A percentile compares a stretch with the other conserved stretches of the same genome.
Conservation (phyloP, 2,888 invertebrate species). For the Agrilus mali region DNA sequence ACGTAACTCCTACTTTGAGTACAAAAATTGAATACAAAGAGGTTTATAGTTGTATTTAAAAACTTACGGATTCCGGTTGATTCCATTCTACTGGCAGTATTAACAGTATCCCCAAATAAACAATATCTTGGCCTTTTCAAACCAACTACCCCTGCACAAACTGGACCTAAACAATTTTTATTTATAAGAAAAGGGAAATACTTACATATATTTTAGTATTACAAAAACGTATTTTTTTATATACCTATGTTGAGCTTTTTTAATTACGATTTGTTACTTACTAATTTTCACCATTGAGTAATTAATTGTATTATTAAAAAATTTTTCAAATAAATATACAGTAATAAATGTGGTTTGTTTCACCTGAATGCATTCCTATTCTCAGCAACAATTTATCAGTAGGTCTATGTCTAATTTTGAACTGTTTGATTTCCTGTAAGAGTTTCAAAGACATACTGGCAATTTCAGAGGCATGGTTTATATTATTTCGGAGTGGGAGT, state of each 20-base stretch:
- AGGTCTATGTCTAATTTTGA: constrained; percentile 80
- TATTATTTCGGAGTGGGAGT: constrained; percentile 77
- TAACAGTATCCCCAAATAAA: constrained; percentile 86
- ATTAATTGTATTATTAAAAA: no score
- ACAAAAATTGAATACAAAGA: no score
- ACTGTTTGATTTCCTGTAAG: constrained; percentile 69
- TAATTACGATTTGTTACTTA: no score
- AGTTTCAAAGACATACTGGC: constrained; percentile 86
- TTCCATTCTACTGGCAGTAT: constrained; percentile 80
- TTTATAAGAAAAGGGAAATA: neutral
- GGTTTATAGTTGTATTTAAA: no score
- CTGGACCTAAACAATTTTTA: constrained; percentile 49
- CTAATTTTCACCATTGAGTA: no score
- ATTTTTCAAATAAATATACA: no score
- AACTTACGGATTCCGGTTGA: constrained; percentile 66
- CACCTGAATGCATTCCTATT: constrained; percentile 83
- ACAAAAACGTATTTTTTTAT: no score
- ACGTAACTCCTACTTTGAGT: no score
- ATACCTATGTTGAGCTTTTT: no score
- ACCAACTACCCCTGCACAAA: constrained; percentile 86
- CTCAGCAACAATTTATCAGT: constrained; percentile 70
- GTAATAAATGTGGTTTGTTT: constrained; percentile 1
- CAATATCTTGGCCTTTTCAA: constrained; percentile 90
- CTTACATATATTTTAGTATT: no score
- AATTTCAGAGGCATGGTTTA: constrained; percentile 84